phyloP scores from a whole-genome alignment of 2,113 vertebrate species.

The Erythrolamprus reginae region DNA sequence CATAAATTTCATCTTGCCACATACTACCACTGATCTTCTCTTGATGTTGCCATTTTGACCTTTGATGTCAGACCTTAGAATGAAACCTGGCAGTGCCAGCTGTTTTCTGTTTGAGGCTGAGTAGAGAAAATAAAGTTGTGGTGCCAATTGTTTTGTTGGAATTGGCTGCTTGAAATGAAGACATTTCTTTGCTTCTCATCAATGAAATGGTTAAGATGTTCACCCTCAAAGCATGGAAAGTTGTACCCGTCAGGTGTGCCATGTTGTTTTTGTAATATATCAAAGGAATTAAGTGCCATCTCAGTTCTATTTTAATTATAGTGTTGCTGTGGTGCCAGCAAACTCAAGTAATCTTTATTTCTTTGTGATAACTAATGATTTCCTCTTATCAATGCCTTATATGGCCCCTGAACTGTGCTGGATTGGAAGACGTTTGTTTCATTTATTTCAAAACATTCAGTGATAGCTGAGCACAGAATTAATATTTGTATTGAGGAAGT shows the following conservation, averaged over 20 bases:
- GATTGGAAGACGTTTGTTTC: conserved; percentile 10
- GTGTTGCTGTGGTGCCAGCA: conserved; percentile 3
- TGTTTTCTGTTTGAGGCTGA: background rate
- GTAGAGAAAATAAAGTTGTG: background rate
- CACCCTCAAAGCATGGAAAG: background rate
- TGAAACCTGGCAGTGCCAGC: background rate
- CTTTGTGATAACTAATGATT: conserved; percentile 40
- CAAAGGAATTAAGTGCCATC: conserved; percentile 9
- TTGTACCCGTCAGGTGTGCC: conserved; percentile 5
- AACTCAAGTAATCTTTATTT: conserved; percentile 32
- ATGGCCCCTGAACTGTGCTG: conserved; percentile 19
- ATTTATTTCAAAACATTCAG: conserved; percentile 29
- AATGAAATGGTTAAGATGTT: background rate
- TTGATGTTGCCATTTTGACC: background rate
- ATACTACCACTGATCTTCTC: background rate
- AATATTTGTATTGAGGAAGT: conserved; percentile 11
- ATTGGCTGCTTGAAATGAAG: background rate
- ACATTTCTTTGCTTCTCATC: too few relatives aligned
- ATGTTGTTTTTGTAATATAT: conserved; percentile 9
- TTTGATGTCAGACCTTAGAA: background rate
- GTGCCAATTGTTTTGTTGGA: background rate
- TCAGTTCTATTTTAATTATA: conserved; percentile 14
- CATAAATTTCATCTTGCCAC: background rate
- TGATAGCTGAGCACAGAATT: conserved; percentile 28
- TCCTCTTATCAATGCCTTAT: conserved; percentile 30